phyloP scores from a whole-genome alignment of 2,888 invertebrate genomes.

The Sphinx pinastri region DNA sequence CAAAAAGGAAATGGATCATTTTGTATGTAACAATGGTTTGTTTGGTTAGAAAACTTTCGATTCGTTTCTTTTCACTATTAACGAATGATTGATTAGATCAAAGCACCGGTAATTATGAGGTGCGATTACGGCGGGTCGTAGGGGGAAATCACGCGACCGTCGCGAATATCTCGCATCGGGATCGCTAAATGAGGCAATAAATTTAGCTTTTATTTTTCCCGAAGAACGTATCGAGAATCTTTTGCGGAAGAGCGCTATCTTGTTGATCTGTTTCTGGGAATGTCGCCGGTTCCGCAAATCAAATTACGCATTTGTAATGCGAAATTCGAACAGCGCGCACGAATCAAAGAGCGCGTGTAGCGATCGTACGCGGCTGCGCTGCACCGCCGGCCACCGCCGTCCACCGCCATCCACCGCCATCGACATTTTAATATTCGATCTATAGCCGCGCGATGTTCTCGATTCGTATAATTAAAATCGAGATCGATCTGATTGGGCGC shows the following conservation, averaged over 20 bases:
- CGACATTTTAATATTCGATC: constrained; percentile 82
- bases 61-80: constrained; percentile 42
- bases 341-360: constrained; percentile 68
- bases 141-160: constrained; percentile 19
- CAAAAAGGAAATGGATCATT: constrained; percentile 70
- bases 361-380: constrained; percentile 60
- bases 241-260: constrained; percentile 61
- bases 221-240: constrained; percentile 53
- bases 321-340: constrained; percentile 62
- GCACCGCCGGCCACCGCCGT: not conserved
- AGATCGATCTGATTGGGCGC: constrained; percentile 78
- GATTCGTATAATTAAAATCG: constrained; percentile 83
- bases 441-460: constrained; percentile 76
- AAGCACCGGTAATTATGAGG: constrained; percentile 8
- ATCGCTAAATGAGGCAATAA: constrained; percentile 44
- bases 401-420: constrained; percentile 50
- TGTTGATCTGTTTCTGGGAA: constrained; percentile 66
- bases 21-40: constrained; percentile 60
- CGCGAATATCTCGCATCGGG: constrained; percentile 34
- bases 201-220: constrained; percentile 55
- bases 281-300: constrained; percentile 69
- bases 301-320: constrained; percentile 77
- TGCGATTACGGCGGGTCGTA: constrained; percentile 7
- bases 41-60: constrained; percentile 53
- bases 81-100: constrained; percentile 4